Evolutionary conservation across 2,113 vertebrate species (phyloP).

Genomic region (Saguinus midas): DNA sequence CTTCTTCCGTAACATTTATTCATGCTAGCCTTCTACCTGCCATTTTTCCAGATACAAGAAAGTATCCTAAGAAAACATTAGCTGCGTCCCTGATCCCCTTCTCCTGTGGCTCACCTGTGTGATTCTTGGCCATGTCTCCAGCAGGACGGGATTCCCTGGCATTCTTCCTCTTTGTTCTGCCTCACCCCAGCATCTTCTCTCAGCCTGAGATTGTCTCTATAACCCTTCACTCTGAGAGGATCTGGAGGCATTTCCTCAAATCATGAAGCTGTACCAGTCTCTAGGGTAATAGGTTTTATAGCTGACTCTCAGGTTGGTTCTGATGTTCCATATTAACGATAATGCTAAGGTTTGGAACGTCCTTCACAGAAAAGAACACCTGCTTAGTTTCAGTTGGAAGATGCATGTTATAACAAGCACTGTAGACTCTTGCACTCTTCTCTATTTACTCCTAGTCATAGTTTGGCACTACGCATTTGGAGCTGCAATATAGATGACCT

Average conservation of each 20-base stretch:
- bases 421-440: background rate
- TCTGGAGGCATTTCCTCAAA: background rate
- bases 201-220: background rate
- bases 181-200: background rate
- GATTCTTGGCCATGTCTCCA: background rate
- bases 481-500: background rate
- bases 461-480: background rate
- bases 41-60: background rate
- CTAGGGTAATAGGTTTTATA: background rate
- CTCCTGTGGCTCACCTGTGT: background rate
- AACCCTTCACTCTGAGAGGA: background rate
- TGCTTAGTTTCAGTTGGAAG: background rate
- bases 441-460: constrained; percentile 1
- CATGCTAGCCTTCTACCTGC: background rate
- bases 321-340: background rate
- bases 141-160: background rate
- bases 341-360: background rate
- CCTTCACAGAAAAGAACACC: background rate
- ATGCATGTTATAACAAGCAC: background rate
- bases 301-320: background rate
- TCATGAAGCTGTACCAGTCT: background rate
- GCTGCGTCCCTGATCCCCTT: background rate
- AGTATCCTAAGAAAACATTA: background rate
- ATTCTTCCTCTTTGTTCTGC: background rate
- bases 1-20: background rate